Evolutionary conservation across 2,113 vertebrate species (phyloP).

Genomic region (Sturnus vulgaris): DNA sequence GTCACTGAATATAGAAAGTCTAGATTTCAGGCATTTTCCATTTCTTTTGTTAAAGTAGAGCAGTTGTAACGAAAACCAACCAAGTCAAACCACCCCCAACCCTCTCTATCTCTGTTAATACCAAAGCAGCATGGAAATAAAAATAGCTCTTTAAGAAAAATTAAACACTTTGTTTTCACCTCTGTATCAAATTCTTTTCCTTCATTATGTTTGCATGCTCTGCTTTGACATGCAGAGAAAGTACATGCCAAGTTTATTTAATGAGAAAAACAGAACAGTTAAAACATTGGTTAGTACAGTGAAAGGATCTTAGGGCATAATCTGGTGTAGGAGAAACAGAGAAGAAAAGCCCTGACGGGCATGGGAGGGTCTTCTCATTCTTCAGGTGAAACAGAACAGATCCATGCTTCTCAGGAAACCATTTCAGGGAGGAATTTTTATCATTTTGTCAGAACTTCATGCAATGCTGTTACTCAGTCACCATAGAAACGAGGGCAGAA

Average conservation of each 20-base stretch:
- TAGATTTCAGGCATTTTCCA: fast-evolving
- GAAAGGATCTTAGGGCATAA: background rate
- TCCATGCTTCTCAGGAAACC: background rate
- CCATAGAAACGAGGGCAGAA: background rate
- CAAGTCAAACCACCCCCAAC: background rate
- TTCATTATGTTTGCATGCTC: slow-evolving; percentile 4
- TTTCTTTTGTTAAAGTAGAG: background rate
- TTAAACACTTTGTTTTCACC: background rate
- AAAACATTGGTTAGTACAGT: background rate
- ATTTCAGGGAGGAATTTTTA: background rate
- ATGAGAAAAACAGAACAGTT: slow-evolving; percentile 19
- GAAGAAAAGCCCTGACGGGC: background rate
- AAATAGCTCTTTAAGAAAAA: background rate
- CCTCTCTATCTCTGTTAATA: background rate
- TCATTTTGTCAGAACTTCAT: background rate
- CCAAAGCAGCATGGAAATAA: background rate
- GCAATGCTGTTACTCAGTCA: background rate
- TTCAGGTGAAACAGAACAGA: background rate
- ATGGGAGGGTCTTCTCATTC: background rate
- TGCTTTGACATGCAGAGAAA: slow-evolving; percentile 5
- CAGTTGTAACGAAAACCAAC: background rate
- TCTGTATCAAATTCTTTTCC: background rate
- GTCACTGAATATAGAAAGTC: background rate
- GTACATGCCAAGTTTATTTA: background rate
- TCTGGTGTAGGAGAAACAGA: background rate